Evolutionary conservation across 1,140 invertebrate species (phyloP), one percentile per base, ranked within the genome.

Genomic region (Trinorchestia longiramus): DNA sequence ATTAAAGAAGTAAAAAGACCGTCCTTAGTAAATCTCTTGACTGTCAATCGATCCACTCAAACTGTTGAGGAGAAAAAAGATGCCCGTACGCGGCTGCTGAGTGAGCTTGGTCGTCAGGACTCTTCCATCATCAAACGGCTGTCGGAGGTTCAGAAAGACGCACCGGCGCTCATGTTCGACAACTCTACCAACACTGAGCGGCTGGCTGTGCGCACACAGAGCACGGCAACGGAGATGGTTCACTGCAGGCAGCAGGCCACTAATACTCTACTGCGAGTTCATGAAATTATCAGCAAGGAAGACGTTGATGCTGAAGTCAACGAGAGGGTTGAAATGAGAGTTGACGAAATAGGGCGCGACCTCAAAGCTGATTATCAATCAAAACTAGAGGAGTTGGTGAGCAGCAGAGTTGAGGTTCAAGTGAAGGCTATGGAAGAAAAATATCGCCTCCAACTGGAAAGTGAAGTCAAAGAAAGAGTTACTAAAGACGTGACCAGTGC

Each of bases 151-250:
- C 96, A 96, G 88, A 95, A 96, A 36, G 96, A 95, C n/a, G 96
- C 96, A 23, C 97, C 97, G 41, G 77, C 87, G 28, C 96, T 97
- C 41, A 97, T 95, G 28, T 97, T 97, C 57, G 97, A 97, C 95
- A 97, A 97, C 94, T 97, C 97, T 4, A 97, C 97, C 43, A 97
- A 97, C 96, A 97, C 97, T 19, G 97, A 97, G 28, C 96, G 95
- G 40, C 96, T 96, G 15, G 87, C 96, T 15, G 96, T 95, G 28
- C 96, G 97, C 44, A 97, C 97, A 91, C 96, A 96, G n/a, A 88
- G 96, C 0, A 97, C 97, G 17, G 97, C 97, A 96, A 97, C 97
- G 17, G 97, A 97, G 28, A 96, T 95, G n/a, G 96, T 96, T 15
- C 88, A 96, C 15, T 96, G 94, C 40, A 96, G 96, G 47, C 97